These are phyloP conservation scores for Valencia hispanica DNA, from an alignment of 2,797 vertebrate species.

Conservation along the genomic window DNA sequence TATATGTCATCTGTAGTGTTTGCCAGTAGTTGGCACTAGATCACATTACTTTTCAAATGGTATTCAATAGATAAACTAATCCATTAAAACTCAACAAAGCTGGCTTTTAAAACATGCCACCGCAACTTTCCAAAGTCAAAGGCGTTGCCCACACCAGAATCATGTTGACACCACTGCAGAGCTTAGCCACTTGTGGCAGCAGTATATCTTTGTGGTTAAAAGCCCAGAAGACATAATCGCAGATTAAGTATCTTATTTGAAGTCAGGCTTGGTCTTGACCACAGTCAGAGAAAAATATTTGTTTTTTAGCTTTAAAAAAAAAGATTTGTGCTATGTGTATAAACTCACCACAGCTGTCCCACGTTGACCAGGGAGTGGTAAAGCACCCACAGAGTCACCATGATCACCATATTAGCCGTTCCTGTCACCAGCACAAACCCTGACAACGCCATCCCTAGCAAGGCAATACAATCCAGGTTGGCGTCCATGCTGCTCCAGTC, in stretches of 20 bases:
- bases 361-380: conserved; percentile 93
- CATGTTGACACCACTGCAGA: background rate
- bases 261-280: background rate
- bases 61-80: background rate
- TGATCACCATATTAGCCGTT: conserved; percentile 92
- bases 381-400: conserved; percentile 88
- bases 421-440: conserved; percentile 84
- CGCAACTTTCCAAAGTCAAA: background rate
- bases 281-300: background rate
- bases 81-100: background rate
- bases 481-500: conserved; percentile 90
- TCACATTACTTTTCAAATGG: background rate
- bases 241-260: background rate
- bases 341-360: conserved; percentile 94
- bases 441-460: conserved; percentile 84
- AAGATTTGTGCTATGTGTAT: background rate
- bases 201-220: background rate
- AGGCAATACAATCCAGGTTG: conserved; percentile 86
- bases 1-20: background rate
- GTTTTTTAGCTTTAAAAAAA: background rate
- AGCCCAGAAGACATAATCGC: background rate
- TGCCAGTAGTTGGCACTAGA: background rate
- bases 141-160: background rate
- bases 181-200: background rate
- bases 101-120: background rate